These are phyloP conservation scores for Callopanchax toddi DNA, from an alignment of 2,113 vertebrate genomes.

Conservation along the genomic window DNA sequence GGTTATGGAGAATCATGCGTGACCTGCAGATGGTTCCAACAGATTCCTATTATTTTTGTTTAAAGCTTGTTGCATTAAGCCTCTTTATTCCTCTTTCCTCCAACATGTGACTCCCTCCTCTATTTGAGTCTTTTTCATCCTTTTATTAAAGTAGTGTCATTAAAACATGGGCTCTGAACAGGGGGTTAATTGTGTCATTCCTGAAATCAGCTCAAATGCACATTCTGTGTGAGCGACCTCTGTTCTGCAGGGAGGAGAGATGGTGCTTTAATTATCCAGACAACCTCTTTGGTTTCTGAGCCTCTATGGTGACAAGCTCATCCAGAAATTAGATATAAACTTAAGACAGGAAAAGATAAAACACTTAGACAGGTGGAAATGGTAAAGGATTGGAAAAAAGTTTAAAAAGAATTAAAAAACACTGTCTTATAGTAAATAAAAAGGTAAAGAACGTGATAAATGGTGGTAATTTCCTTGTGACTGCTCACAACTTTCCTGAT, in stretches of 20 bases:
- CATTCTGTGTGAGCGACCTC: constrained; percentile 34
- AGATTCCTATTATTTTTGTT: constrained; percentile 4
- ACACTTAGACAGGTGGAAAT: neutral
- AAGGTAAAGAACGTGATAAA: too few relatives aligned
- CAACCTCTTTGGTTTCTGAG: constrained; percentile 34
- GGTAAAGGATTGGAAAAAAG: too few relatives aligned
- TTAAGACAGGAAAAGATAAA: constrained; percentile 14
- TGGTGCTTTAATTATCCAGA: constrained; percentile 54
- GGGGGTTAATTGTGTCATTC: constrained; percentile 50
- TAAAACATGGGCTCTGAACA: constrained; percentile 26
- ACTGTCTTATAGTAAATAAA: too few relatives aligned
- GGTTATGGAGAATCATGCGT: constrained; percentile 5
- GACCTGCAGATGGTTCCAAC: constrained; percentile 3
- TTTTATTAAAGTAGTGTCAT: constrained; percentile 54
- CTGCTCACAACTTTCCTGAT: too few relatives aligned
- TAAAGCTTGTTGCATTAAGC: neutral
- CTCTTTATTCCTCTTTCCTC: neutral
- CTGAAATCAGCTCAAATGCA: constrained; percentile 41
- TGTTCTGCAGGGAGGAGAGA: constrained; percentile 17
- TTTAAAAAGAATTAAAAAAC: too few relatives aligned
- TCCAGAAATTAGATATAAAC: neutral
- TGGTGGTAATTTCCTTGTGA: too few relatives aligned
- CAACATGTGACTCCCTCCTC: neutral
- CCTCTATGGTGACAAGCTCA: neutral
- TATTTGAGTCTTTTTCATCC: constrained; percentile 28